Evolutionary conservation across 53 echinoderm and acorn worm species (phyloP).

Genomic region (Apostichopus leukothele): DNA sequence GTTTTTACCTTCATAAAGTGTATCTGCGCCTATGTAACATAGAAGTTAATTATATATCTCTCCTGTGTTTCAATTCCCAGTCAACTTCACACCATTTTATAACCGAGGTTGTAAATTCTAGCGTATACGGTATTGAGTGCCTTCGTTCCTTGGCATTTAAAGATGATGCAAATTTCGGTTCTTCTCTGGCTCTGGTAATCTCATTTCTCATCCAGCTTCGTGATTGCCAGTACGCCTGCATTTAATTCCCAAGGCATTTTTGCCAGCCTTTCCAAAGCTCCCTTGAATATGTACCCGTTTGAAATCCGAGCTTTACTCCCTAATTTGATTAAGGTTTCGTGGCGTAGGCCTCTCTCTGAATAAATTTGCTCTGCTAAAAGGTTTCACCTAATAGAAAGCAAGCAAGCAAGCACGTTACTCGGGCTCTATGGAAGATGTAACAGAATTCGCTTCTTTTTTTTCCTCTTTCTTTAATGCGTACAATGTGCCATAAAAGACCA

Average conservation of each 20-base stretch:
- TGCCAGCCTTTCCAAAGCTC: constrained; percentile 20
- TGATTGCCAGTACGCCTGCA: constrained; percentile 43
- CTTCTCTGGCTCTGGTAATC: constrained; percentile 36
- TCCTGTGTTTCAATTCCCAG: constrained; percentile 1
- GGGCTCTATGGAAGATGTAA: constrained; percentile 22
- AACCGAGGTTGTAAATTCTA: constrained; percentile 25
- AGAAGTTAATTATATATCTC: constrained; percentile 29
- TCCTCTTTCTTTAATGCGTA: constrained; percentile 1
- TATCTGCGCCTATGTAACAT: neutral
- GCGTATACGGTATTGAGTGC: constrained; percentile 20
- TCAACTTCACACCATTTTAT: constrained; percentile 42
- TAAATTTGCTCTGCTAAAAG: constrained; percentile 47
- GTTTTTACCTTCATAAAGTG: too few relatives aligned
- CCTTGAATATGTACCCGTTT: constrained; percentile 41
- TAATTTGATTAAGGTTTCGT: constrained; percentile 46
- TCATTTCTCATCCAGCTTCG: constrained; percentile 29
- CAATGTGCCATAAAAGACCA: constrained; percentile 28
- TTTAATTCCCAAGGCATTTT: constrained; percentile 44
- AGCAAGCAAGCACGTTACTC: constrained; percentile 25
- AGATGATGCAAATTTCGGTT: constrained; percentile 29
- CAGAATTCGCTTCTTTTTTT: constrained; percentile 11
- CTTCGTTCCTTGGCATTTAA: constrained; percentile 30
- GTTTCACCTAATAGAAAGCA: constrained; percentile 26
- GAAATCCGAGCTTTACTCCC: constrained; percentile 43
- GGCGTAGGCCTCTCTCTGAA: constrained; percentile 41